A percentile compares a stretch with the other conserved stretches of the same genome.
Evolutionary conservation across 2,888 invertebrate genomes (phyloP).

Genomic region (Agonum fuliginosum): DNA sequence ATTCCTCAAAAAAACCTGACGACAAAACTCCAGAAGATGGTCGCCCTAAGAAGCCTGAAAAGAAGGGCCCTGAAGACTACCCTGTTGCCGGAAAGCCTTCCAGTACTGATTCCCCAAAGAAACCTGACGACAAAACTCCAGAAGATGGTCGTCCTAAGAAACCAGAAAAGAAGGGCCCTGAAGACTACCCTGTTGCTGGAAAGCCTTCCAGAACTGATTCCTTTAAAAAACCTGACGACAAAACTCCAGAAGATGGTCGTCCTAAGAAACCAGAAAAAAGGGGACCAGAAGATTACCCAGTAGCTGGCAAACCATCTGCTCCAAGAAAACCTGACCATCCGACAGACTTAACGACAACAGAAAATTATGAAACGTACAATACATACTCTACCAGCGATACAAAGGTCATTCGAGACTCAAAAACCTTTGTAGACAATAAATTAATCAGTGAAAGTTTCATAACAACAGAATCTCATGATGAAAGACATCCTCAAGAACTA

Average conservation of each 20-base stretch:
- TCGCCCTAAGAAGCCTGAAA: too few species aligned
- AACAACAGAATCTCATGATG: slow-evolving; percentile 41
- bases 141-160: too few species aligned
- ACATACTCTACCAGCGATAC: slow-evolving; percentile 64
- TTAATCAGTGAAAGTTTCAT: slow-evolving; percentile 67
- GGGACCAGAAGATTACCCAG: slow-evolving; percentile 19
- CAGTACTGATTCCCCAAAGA: too few species aligned
- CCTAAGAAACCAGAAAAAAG: slow-evolving; percentile 38
- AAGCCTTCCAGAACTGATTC: slow-evolving; percentile 61
- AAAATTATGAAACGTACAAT: slow-evolving; percentile 65
- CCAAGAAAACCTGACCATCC: neutral
- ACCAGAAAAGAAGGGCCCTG: too few species aligned
- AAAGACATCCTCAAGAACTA: neutral
- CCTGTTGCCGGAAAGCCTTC: too few species aligned
- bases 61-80: too few species aligned
- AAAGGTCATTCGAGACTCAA: slow-evolving; percentile 66
- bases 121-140: too few species aligned
- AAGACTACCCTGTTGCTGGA: slow-evolving; percentile 52
- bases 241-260: slow-evolving; percentile 16
- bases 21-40: too few species aligned
- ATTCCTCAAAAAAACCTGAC: too few species aligned
- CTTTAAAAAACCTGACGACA: slow-evolving; percentile 59
- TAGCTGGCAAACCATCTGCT: neutral
- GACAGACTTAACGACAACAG: slow-evolving; percentile 59
- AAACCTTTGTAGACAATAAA: slow-evolving; percentile 66